Base-by-base conservation (phyloP, 1,140 invertebrate genomes). In the Agrilus planipennis region DNA sequence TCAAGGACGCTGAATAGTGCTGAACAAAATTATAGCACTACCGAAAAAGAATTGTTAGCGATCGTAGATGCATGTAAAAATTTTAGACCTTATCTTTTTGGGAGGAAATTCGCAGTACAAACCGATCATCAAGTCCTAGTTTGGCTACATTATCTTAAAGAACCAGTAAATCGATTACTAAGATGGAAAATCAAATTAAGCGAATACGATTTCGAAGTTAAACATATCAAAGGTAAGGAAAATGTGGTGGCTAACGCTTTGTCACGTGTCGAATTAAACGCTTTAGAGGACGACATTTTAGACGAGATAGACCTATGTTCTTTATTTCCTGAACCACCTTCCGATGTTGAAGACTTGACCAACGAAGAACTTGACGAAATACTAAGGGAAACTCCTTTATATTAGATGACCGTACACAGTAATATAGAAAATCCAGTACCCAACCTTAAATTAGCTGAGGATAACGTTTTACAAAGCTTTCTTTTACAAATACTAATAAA, bases 41-140 rank as follows among this genome's bases (percentile, higher is more conserved):
- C 63, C 1, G 64, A 74, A 50, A 48, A 54, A 37, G 70, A 73
- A 59, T 60, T 58, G 32, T 45, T 71, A 15, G 64, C 63, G 0
- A 49, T 71, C 9, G 20, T 72, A 0, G 55, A 53, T 45, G 54
- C 55, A 5, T 50, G 72, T 2, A 49, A 66, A 38, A 57, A 65
- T 38, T 67, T 65, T 44, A 27, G 53, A 17, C 46, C 47, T 16
- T 72, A 61, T 49, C 37, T 73, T 5, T 56, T 63, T 39, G 60
- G 58, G 4, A 54, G 41, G 10, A 40, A 60, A 6, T 70, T 75
- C 41, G 58, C 28, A 2, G 56, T 70, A 3, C 45, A 63, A 10
- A 71, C 69, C 0, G 68, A 73, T 41, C 64, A 70, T 34, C 51
- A 55, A 20, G 54, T 62, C 6, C 46, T 73, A 3, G 30, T 49